phyloP scores from a whole-genome alignment of 2,888 invertebrate species.

The Chrysopilus asiliformis region DNA sequence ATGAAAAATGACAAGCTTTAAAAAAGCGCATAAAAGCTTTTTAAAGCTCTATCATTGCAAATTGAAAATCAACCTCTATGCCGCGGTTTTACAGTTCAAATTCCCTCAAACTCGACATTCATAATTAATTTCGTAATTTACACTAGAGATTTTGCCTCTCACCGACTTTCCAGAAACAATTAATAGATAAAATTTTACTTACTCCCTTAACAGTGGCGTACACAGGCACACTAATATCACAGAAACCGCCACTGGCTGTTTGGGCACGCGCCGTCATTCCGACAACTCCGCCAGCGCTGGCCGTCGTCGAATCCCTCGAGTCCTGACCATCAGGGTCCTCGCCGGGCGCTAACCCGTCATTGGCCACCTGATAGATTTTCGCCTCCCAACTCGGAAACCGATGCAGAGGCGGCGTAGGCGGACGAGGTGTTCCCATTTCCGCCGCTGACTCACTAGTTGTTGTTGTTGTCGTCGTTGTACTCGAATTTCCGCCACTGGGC shows the following conservation, averaged over 20 bases:
- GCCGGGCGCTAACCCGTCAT: slow-evolving; percentile 41
- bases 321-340: slow-evolving; percentile 33
- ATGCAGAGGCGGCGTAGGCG: slow-evolving; percentile 84
- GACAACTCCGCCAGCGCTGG: slow-evolving; percentile 35
- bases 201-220: slow-evolving; percentile 93
- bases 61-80: too few species aligned
- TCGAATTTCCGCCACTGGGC: slow-evolving; percentile 41
- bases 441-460: slow-evolving; percentile 26
- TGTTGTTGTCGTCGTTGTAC: slow-evolving; percentile 37
- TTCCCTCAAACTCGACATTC: too few species aligned
- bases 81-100: too few species aligned
- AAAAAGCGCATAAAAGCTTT: too few species aligned
- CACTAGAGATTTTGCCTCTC: too few species aligned
- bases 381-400: slow-evolving; percentile 91
- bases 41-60: too few species aligned
- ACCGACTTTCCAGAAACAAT: too few species aligned
- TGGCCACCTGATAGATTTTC: slow-evolving; percentile 81
- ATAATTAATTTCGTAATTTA: too few species aligned
- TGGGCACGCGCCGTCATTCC: slow-evolving; percentile 40
- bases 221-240: slow-evolving; percentile 85
- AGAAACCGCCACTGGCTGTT: slow-evolving; percentile 60
- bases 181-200: slow-evolving; percentile 22
- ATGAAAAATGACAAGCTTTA: too few species aligned
- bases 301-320: slow-evolving; percentile 15
- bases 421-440: slow-evolving; percentile 37